Percentiles rank a stretch among this genome's conserved stretches.
These are phyloP conservation scores for Pseudoips prasinana DNA, from an alignment of 2,888 invertebrate species.

Conservation along the genomic window DNA sequence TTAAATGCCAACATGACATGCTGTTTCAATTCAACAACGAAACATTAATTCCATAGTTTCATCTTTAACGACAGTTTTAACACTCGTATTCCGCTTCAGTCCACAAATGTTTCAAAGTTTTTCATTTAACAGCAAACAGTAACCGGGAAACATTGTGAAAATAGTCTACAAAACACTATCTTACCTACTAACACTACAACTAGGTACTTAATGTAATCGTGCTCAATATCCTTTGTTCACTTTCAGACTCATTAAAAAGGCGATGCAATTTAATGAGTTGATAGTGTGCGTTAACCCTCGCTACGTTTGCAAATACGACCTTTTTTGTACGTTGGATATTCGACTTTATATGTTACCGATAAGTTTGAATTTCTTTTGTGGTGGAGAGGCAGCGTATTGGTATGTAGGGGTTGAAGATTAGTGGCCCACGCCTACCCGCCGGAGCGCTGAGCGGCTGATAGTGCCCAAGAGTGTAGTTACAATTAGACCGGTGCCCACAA, in stretches of 20 bases:
- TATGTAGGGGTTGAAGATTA: constrained; percentile 82
- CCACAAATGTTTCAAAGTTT: constrained; percentile 21
- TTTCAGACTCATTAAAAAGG: constrained; percentile 83
- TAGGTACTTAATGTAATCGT: constrained; percentile 80
- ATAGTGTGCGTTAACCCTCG: constrained; percentile 81
- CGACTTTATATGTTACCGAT: constrained; percentile 37
- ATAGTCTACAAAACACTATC: constrained; percentile 56
- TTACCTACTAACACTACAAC: constrained; percentile 66
- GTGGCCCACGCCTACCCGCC: constrained; percentile 79
- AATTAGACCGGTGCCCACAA: constrained; percentile 81
- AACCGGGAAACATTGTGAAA: constrained; percentile 43
- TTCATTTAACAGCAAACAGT: constrained; percentile 36
- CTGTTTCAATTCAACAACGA: background rate
- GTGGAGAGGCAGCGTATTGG: constrained; percentile 51
- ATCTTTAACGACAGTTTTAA: constrained; percentile 12
- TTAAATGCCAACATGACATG: no score
- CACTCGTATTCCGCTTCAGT: constrained; percentile 5
- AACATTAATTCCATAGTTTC: background rate
- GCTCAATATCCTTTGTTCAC: constrained; percentile 81
- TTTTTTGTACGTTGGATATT: constrained; percentile 27
- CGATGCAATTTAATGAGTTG: constrained; percentile 83
- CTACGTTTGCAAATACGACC: constrained; percentile 74
- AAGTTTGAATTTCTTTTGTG: constrained; percentile 43
- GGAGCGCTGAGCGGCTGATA: constrained; percentile 80
- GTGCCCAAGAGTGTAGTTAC: constrained; percentile 81